These are phyloP conservation scores for Hydrotaea diabolus DNA, from an alignment of 2,888 invertebrate genomes.

Conservation along the genomic window DNA sequence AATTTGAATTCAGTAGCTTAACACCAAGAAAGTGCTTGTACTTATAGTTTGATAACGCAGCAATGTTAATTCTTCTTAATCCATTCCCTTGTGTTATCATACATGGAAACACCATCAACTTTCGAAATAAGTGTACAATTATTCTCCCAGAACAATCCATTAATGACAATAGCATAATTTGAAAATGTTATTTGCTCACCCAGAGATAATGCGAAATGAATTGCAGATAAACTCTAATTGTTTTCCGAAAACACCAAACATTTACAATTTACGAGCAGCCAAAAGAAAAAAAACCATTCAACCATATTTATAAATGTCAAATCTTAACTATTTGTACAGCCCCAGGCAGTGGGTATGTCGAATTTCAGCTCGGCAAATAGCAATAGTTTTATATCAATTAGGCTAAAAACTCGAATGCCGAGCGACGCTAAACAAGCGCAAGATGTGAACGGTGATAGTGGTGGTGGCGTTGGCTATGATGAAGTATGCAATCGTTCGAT, in stretches of 20 bases:
- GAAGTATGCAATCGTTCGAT: neutral
- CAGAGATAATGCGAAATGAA: neutral
- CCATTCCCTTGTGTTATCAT: no score
- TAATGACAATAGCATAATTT: neutral
- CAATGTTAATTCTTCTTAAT: no score
- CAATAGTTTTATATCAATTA: conserved; percentile 23
- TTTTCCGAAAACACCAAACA: neutral
- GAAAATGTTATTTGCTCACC: neutral
- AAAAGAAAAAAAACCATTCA: conserved; percentile 35
- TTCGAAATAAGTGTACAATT: no score
- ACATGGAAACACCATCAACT: no score
- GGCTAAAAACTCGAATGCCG: neutral
- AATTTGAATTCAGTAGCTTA: no score
- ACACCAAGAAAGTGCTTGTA: no score
- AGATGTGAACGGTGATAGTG: neutral
- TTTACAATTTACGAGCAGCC: conserved; percentile 31
- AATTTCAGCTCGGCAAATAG: conserved; percentile 13
- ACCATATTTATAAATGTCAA: conserved; percentile 60
- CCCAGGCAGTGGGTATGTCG: conserved; percentile 48
- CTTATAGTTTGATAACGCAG: no score
- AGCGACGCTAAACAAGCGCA: neutral
- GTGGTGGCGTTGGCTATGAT: neutral
- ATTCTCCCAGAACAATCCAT: neutral
- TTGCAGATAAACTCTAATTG: conserved; percentile 1
- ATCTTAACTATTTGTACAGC: conserved; percentile 42